phyloP scores from a whole-genome alignment of 2,797 vertebrate species.

The Paguma larvata region DNA sequence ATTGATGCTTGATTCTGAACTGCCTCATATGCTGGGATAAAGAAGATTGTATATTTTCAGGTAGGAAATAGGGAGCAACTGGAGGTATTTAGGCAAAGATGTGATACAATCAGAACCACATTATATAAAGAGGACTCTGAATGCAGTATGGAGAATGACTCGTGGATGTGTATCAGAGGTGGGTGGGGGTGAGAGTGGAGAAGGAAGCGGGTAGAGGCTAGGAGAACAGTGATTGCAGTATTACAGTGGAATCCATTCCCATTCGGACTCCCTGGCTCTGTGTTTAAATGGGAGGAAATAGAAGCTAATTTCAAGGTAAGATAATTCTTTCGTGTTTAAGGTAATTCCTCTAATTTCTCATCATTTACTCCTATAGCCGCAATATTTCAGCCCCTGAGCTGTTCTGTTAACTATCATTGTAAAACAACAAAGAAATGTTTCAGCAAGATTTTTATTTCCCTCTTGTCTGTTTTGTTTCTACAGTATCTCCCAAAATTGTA shows the following conservation, averaged over 20 bases:
- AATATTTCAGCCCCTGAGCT: background rate
- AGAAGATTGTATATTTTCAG: background rate
- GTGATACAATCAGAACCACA: background rate
- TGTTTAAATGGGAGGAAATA: background rate
- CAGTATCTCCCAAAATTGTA: conserved; percentile 91
- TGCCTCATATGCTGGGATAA: rapidly evolving
- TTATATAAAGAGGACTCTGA: background rate
- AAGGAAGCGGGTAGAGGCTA: background rate
- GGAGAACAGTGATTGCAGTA: background rate
- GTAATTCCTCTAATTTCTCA: background rate
- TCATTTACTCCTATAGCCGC: background rate
- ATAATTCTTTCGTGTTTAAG: background rate
- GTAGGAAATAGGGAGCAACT: background rate
- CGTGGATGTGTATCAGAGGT: background rate
- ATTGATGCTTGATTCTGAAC: background rate
- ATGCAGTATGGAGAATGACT: background rate
- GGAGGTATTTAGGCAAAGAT: background rate
- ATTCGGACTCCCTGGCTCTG: background rate
- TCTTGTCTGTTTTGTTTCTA: conserved; percentile 69
- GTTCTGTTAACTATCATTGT: background rate
- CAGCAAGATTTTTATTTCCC: conserved; percentile 55
- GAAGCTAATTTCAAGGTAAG: conserved; percentile 11
- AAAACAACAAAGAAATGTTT: background rate
- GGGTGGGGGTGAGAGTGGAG: background rate
- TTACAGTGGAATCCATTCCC: background rate